phyloP scores from a whole-genome alignment of 2,113 vertebrate species.

The Carassius gibelio region DNA sequence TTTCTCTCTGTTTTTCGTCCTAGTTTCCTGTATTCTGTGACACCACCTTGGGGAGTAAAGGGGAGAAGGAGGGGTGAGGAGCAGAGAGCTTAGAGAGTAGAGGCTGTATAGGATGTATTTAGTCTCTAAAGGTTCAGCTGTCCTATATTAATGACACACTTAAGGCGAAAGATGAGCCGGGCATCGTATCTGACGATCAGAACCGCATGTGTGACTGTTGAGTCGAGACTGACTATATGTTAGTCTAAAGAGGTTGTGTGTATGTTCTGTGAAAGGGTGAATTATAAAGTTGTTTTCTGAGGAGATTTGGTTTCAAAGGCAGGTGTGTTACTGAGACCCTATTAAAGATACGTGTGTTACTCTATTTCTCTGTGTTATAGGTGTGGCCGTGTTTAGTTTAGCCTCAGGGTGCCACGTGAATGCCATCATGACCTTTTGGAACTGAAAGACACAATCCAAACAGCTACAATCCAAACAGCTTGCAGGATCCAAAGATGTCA shows the following conservation, averaged over 20 bases:
- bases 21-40: conserved; percentile 67
- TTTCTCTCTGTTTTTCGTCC: conserved; percentile 31
- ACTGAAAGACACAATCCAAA: conserved; percentile 16
- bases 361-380: background rate
- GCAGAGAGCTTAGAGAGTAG: conserved; percentile 10
- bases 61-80: conserved; percentile 27
- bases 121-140: conserved; percentile 64
- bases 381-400: conserved; percentile 24
- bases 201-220: background rate
- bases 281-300: background rate
- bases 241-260: conserved; percentile 36
- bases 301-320: conserved; percentile 38
- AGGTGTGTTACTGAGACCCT: conserved; percentile 30
- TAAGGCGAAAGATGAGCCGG: conserved; percentile 59
- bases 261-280: conserved; percentile 23
- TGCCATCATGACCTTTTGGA: conserved; percentile 23
- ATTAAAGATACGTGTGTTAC: background rate
- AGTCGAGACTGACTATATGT: conserved; percentile 13
- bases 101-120: conserved; percentile 49
- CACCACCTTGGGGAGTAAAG: conserved; percentile 63
- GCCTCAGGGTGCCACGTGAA: conserved; percentile 13
- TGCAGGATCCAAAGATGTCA: background rate
- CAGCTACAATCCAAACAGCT: too few relatives aligned
- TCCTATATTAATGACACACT: conserved; percentile 71
- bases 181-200: conserved; percentile 37